Base-by-base conservation (phyloP, 2,888 invertebrate genomes). In the Cylindroiulus punctatus region DNA sequence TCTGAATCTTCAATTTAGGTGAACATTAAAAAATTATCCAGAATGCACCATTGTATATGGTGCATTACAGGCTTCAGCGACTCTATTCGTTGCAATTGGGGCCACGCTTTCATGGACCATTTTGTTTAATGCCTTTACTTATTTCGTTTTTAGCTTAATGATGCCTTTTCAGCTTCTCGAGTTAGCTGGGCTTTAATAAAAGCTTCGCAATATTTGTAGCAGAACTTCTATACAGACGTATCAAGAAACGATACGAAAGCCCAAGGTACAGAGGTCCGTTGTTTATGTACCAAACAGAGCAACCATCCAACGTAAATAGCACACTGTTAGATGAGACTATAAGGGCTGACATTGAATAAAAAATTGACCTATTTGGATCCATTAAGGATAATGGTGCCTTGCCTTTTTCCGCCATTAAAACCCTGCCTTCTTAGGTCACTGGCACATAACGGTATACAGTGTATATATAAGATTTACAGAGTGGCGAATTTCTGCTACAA, bases 321-420 rank as follows among this genome's bases (percentile, higher is more conserved):
- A 65, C 65, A 65, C 65, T 65, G 22, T 22, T 65, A 65, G 65
- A 65, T 65, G 65, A 26, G 65, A 22, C 65, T 65, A 65, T 65
- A 65, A 65, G 65, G 65, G 65, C 26, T 65, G 65, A 65, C 65
- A 65, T 65, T 65, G 65, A 65, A 65, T 65, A 65, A 65, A 65
- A 65, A 65, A 65, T 65, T 65, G 65, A 65, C 65, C 65, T 26
- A 65, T 65, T 65, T 65, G 65, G 65, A 65, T 65, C 65, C 65
- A 65, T 65, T 65, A 65, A n/a, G 22, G 65, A 65, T 65, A 65
- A 65, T 26, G 22, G 65, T 10, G 65, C 65, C 65, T 65, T 65
- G 65, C 65, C 26, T 57, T 65, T 65, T 22, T n/a, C 22, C 26
- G 65, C 65, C 65, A 65, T 65, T 65, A 65, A 26, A 26, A 65